Conservation (phyloP, 2,113 vertebrate genomes). For the Gymnogyps californianus region DNA sequence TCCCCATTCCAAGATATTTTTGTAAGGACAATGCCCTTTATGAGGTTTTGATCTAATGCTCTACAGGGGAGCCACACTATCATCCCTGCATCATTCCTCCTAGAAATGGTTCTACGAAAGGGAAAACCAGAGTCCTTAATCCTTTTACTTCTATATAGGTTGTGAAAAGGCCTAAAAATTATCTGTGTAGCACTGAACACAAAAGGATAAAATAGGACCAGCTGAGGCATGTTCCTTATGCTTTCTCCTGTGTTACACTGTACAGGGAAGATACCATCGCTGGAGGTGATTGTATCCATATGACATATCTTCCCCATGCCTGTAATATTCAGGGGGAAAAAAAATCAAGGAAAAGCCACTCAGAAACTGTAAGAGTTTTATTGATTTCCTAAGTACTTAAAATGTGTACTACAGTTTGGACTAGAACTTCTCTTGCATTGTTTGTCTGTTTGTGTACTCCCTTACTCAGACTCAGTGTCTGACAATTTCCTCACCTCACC, state of each 20-base stretch:
- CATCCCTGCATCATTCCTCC: background rate
- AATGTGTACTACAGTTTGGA: background rate
- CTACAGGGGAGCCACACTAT: background rate
- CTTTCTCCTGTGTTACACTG: background rate
- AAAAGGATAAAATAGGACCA: background rate
- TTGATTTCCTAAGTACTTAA: background rate
- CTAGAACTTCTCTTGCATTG: background rate
- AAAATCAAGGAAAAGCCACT: background rate
- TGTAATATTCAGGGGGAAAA: background rate
- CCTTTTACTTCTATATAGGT: background rate
- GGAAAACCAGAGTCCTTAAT: background rate
- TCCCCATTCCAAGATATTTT: background rate
- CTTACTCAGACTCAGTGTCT: background rate
- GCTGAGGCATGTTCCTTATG: background rate
- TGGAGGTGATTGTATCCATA: background rate
- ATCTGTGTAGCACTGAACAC: background rate
- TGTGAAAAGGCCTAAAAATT: background rate
- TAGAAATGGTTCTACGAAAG: background rate
- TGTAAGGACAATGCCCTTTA: background rate
- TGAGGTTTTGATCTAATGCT: background rate
- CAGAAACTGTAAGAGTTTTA: background rate
- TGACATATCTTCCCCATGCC: background rate
- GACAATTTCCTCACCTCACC: background rate
- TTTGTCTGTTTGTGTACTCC: background rate
- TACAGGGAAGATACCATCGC: background rate